A percentile compares a stretch with the other conserved stretches of the same genome.
These are phyloP conservation scores for Epizoanthus rinbou DNA, from an alignment of 92 coral and sea anemone genomes.

Conservation along the genomic window DNA sequence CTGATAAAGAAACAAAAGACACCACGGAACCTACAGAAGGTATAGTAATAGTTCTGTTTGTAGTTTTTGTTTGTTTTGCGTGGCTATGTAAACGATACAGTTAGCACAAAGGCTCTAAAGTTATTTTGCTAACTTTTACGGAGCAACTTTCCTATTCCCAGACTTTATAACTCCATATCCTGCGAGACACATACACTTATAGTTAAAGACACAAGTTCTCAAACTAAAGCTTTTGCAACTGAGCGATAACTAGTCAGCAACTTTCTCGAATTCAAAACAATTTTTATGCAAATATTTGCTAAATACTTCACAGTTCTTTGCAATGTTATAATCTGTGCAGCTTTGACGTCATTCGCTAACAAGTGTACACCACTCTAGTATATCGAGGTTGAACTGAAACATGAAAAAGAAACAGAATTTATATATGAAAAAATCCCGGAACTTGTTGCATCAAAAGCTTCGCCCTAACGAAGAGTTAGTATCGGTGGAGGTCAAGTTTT, in stretches of 20 bases:
- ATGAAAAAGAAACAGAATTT: too few species aligned
- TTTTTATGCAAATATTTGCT: neutral
- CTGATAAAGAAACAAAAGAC: constrained; percentile 21
- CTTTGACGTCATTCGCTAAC: neutral
- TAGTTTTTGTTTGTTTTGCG: neutral
- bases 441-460: too few species aligned
- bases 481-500: too few species aligned
- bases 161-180: neutral
- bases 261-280: neutral
- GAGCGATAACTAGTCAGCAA: too few species aligned
- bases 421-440: too few species aligned
- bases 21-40: constrained; percentile 8
- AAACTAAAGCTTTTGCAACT: too few species aligned
- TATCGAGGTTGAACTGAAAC: too few species aligned
- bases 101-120: constrained; percentile 12
- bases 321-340: too few species aligned
- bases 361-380: neutral
- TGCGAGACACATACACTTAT: neutral
- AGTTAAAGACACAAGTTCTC: neutral
- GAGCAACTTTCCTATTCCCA: neutral
- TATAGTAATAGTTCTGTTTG: neutral
- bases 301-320: neutral
- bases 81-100: neutral
- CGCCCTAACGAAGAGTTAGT: too few species aligned
- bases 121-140: neutral